These are phyloP conservation scores for Pelusios castaneus DNA, from an alignment of 2,113 vertebrate species.

Conservation along the genomic window DNA sequence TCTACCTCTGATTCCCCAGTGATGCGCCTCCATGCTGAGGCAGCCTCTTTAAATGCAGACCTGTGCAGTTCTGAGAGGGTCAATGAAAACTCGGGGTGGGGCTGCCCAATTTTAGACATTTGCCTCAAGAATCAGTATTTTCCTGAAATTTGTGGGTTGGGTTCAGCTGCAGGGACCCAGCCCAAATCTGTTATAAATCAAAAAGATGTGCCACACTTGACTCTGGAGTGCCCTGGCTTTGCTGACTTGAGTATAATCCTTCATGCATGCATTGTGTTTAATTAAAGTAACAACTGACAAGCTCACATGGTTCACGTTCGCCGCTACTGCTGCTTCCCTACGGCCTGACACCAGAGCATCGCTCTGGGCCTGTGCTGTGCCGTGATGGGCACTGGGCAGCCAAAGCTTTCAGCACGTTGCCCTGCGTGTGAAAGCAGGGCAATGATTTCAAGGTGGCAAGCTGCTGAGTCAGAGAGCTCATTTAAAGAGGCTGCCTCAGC, in stretches of 20 bases:
- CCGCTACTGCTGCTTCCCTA: background rate
- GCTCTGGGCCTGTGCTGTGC: too few relatives aligned
- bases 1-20: background rate
- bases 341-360: background rate
- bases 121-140: slow-evolving; percentile 23
- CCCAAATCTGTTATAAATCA: background rate
- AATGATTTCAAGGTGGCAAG: background rate
- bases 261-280: background rate
- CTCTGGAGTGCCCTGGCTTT: background rate
- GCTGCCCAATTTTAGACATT: slow-evolving; percentile 18
- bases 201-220: background rate
- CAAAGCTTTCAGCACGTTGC: accelerated
- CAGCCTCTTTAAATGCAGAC: background rate
- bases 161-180: background rate
- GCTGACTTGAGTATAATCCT: background rate
- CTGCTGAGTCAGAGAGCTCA: background rate
- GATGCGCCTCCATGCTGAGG: accelerated
- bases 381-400: background rate
- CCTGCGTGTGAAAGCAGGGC: background rate
- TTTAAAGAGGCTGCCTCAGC: background rate
- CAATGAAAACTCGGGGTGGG: background rate
- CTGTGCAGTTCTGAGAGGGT: background rate
- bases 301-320: background rate
- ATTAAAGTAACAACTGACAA: too few relatives aligned
- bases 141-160: background rate